phyloP scores from a whole-genome alignment of 2,888 invertebrate species.

The Lydus trimaculatus region DNA sequence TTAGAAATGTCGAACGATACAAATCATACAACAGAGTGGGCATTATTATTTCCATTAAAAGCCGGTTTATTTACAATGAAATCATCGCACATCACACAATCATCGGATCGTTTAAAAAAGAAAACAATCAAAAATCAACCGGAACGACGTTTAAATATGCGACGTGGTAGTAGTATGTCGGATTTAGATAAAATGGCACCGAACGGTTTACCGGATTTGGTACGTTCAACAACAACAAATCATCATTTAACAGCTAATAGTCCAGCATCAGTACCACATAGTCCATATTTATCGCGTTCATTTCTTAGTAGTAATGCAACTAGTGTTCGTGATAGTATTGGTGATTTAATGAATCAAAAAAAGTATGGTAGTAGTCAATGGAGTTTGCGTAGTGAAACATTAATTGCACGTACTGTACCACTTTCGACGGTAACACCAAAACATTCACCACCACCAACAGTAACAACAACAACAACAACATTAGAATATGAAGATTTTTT shows the following conservation, averaged over 20 bases:
- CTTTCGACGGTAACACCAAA: conserved; percentile 73
- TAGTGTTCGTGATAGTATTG: conserved; percentile 63
- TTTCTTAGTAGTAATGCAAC: conserved; percentile 54
- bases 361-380: conserved; percentile 75
- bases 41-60: conserved; percentile 66
- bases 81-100: conserved; percentile 57
- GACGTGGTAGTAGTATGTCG: conserved; percentile 76
- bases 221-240: conserved; percentile 61
- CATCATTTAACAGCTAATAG: conserved; percentile 58
- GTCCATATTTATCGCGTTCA: conserved; percentile 63
- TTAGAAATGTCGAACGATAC: conserved; percentile 17
- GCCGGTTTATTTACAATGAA: conserved; percentile 66
- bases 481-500: conserved; percentile 27
- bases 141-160: conserved; percentile 63
- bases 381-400: conserved; percentile 75
- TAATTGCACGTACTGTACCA: conserved; percentile 76
- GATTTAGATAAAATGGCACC: conserved; percentile 71
- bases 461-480: background rate
- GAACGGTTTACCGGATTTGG: conserved; percentile 59
- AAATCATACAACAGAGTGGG: conserved; percentile 64
- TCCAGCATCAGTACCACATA: conserved; percentile 63
- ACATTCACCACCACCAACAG: conserved; percentile 62
- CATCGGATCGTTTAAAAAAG: conserved; percentile 49
- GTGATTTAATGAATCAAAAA: conserved; percentile 80
- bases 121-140: conserved; percentile 34